phyloP scores from a whole-genome alignment of 2,888 invertebrate species.

The Emmelina monodactyla region DNA sequence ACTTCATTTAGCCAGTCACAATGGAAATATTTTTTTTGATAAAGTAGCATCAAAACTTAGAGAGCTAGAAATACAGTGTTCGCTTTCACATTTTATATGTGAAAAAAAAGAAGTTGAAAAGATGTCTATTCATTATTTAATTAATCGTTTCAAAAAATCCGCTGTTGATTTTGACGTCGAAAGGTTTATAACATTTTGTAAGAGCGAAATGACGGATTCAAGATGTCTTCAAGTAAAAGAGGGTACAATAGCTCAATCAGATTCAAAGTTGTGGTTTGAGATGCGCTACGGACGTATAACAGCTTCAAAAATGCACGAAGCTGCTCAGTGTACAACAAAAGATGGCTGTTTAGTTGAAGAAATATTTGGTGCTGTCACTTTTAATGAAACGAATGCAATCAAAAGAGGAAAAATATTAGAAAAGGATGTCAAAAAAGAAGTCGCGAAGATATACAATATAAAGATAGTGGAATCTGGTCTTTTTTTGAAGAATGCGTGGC shows the following conservation, averaged over 20 bases:
- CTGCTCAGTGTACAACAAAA: constrained; percentile 9
- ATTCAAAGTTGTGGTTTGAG: constrained; percentile 13
- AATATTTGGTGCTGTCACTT: constrained; percentile 10
- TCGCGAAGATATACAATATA: constrained; percentile 5
- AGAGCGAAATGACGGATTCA: neutral
- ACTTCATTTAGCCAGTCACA: too few species aligned
- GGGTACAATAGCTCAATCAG: constrained; percentile 12
- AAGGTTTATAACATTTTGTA: neutral
- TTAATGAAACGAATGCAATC: constrained; percentile 10
- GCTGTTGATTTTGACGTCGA: too few species aligned
- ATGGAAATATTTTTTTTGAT: neutral
- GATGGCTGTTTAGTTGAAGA: constrained; percentile 11
- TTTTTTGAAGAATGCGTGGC: constrained; percentile 6
- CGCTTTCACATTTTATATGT: constrained; percentile 1
- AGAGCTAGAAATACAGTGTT: constrained; percentile 2
- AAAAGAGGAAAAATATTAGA: constrained; percentile 10
- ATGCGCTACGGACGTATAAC: constrained; percentile 14
- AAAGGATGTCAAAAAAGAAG: constrained; percentile 5
- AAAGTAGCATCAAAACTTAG: neutral
- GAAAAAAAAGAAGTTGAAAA: too few species aligned
- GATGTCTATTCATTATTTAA: too few species aligned
- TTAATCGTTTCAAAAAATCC: too few species aligned
- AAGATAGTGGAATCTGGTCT: constrained; percentile 9
- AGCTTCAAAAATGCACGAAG: constrained; percentile 13
- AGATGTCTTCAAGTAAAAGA: too few species aligned